Evolutionary conservation across 2,113 vertebrate genomes (phyloP), one percentile per base, ranked within the genome.

Genomic region (Danionella cerebrum): DNA sequence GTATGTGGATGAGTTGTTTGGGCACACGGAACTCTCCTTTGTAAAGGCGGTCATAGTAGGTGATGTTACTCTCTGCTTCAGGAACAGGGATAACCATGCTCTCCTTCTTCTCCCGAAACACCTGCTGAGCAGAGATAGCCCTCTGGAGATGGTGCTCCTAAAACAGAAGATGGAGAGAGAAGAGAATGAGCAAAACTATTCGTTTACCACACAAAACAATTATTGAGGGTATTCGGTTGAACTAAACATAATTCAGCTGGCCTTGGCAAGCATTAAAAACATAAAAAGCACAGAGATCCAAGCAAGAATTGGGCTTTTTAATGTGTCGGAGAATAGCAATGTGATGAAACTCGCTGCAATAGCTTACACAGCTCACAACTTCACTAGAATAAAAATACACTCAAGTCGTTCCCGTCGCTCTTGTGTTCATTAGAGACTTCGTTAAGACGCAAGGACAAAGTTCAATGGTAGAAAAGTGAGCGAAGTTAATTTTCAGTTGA

Each of bases 11-110:
- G 83, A 95, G 93, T 90, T 95, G 93, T 83, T 96, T 95, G 75
- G 94, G 93, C 65, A 93, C 88, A 71, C 87, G 90, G 75, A 92
- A 93, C 70, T 95, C 92, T 80, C 93, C 93, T 81, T 90, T 93
- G 79, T 96, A 96, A 74, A 96, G 84, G 6, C 92, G 92, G 82
- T 91, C 92, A 57, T 95, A 95, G 81, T 96, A 96, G 78, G 87
- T 92, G 85, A 94, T 91, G 72, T 94, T 92, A 81, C 91, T 96
- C 82, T 94, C 91, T 0, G 91, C 91, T 55, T 96, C 92, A 1
- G 94, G 94, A 62, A 96, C 94, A 2, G 94, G 94, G 84, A 96
- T 96, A 69, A 96, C 93, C 93, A 96, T 95, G 83, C 89, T 91
- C 71, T 96, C 94, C 80, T 93, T 94, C 87, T 94, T 96, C 79